Evolutionary conservation across 2,888 invertebrate species (phyloP).

Genomic region (Sarcophaga rosellei): DNA sequence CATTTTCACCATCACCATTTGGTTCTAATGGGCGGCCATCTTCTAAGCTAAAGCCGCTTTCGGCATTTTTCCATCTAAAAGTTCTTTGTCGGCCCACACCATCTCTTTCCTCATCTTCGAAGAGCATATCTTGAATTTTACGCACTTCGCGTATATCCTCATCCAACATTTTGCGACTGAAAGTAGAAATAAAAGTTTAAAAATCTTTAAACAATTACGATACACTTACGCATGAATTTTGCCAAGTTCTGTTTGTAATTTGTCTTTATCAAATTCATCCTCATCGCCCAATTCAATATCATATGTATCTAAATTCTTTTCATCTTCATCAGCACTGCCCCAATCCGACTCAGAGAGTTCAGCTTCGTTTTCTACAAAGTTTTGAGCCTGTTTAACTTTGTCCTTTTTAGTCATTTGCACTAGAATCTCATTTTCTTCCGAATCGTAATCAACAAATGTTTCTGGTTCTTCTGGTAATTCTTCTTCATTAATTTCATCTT

Average conservation of each 20-base stretch:
- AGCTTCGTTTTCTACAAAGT: constrained; percentile 95
- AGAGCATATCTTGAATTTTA: constrained; percentile 91
- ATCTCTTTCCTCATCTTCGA: constrained; percentile 94
- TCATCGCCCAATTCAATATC: constrained; percentile 93
- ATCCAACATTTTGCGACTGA: constrained; percentile 90
- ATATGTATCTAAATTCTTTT: constrained; percentile 88
- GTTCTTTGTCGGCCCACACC: constrained; percentile 89
- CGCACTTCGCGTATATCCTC: constrained; percentile 93
- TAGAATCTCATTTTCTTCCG: constrained; percentile 91
- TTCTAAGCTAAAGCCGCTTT: constrained; percentile 81
- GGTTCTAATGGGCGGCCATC: constrained; percentile 72
- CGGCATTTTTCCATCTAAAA: constrained; percentile 93
- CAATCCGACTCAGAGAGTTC: constrained; percentile 95
- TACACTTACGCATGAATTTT: constrained; percentile 90
- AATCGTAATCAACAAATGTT: constrained; percentile 87
- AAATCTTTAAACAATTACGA: not conserved
- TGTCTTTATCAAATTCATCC: constrained; percentile 91
- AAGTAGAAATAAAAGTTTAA: constrained; percentile 6
- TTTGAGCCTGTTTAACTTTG: constrained; percentile 82
- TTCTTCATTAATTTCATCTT: constrained; percentile 76
- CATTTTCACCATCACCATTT: constrained; percentile 79
- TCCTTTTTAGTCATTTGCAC: constrained; percentile 78
- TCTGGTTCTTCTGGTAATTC: constrained; percentile 79
- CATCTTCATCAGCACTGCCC: constrained; percentile 94
- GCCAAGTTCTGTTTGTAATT: constrained; percentile 89